A percentile compares a stretch with the other conserved stretches of the same genome.
Conservation (phyloP, 2,888 invertebrate genomes). For the Nemotelus nigrinus region DNA sequence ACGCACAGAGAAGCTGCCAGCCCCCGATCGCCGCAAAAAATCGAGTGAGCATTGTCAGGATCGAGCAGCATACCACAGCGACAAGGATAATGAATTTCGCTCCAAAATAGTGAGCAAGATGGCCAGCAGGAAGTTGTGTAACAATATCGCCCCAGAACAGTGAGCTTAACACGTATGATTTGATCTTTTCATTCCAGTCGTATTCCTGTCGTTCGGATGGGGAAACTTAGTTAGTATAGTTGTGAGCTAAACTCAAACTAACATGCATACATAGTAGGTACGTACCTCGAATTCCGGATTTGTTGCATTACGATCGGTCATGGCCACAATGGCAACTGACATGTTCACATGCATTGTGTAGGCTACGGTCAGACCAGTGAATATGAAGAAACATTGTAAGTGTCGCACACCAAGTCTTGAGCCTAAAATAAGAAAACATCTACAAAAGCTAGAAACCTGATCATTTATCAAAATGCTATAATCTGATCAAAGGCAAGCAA, state of each 20-base stretch:
- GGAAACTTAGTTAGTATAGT: too few species aligned
- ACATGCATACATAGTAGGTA: background rate
- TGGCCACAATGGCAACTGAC: constrained; percentile 79
- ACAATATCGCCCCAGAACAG: constrained; percentile 84
- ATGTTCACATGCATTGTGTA: constrained; percentile 76
- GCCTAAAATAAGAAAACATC: background rate
- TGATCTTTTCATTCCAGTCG: constrained; percentile 66
- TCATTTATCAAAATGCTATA: too few species aligned
- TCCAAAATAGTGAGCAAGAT: constrained; percentile 23
- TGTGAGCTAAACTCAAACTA: too few species aligned
- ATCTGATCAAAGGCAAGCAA: too few species aligned
- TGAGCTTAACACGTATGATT: constrained; percentile 73
- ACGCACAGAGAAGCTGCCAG: constrained; percentile 69
- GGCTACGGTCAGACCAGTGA: constrained; percentile 71
- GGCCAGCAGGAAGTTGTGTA: constrained; percentile 76
- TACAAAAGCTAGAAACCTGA: too few species aligned
- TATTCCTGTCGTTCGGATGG: constrained; percentile 42
- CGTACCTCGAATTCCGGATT: constrained; percentile 34
- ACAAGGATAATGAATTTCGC: background rate
- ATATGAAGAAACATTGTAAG: constrained; percentile 71
- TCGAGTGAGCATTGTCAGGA: constrained; percentile 75
- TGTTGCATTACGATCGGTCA: constrained; percentile 65
- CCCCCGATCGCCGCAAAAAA: constrained; percentile 72
- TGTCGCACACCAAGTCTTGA: constrained; percentile 70
- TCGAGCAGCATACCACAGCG: constrained; percentile 64